Conservation (phyloP, 2,888 invertebrate genomes). For the Diarsia rubi region DNA sequence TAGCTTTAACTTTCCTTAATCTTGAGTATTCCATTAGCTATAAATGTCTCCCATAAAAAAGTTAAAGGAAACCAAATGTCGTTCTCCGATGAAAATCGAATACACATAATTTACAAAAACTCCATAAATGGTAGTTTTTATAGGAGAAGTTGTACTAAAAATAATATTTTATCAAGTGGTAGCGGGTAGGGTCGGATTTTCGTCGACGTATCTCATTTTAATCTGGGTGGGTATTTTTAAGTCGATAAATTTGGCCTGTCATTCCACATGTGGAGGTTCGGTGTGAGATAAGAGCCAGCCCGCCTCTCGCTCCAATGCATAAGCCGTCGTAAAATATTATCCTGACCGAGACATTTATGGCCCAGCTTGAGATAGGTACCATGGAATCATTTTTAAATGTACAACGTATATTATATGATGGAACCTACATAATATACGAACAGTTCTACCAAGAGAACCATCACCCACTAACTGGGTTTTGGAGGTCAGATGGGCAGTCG, state of each 20-base stretch:
- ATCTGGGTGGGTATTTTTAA: conserved; percentile 88
- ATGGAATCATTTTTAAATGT: conserved; percentile 83
- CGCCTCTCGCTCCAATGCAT: conserved; percentile 79
- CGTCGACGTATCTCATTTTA: conserved; percentile 84
- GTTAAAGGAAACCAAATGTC: conserved; percentile 64
- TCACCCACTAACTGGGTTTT: neutral
- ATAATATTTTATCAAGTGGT: conserved; percentile 82
- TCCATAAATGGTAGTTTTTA: conserved; percentile 67
- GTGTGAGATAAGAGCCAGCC: conserved; percentile 83
- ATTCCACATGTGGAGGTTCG: conserved; percentile 86
- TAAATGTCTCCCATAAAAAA: conserved; percentile 38
- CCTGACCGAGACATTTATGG: conserved; percentile 88
- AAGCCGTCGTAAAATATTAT: conserved; percentile 89
- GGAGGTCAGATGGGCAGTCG: neutral
- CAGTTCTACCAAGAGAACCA: neutral
- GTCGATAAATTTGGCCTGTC: conserved; percentile 90
- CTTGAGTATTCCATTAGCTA: conserved; percentile 34
- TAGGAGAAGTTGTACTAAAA: conserved; percentile 71
- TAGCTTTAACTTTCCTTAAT: conserved; percentile 25
- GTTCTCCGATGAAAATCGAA: conserved; percentile 63
- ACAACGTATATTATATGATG: conserved; percentile 60
- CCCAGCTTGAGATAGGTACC: conserved; percentile 85
- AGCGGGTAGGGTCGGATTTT: conserved; percentile 71
- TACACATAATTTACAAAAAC: conserved; percentile 69
- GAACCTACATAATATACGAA: conserved; percentile 18